These are phyloP conservation scores for Sphaerophoria taeniata DNA, from an alignment of 2,888 invertebrate genomes.

Conservation along the genomic window DNA sequence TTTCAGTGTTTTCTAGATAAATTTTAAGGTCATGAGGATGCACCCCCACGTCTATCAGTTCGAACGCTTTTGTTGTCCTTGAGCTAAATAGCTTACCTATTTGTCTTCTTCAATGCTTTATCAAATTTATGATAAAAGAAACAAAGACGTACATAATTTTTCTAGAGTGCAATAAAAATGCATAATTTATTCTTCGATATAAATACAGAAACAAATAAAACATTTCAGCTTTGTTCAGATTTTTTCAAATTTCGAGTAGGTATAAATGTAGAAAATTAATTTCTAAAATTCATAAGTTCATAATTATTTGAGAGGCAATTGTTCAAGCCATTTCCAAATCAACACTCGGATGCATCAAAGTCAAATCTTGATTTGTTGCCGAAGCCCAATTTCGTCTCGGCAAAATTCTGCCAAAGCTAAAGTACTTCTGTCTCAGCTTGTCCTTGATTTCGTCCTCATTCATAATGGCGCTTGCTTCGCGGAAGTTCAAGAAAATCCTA, in stretches of 20 bases:
- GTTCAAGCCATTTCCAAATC: constrained; percentile 35
- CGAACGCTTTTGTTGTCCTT: too few relatives aligned
- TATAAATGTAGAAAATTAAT: constrained; percentile 69
- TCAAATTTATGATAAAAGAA: too few relatives aligned
- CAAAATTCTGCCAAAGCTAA: constrained; percentile 81
- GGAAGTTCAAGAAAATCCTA: constrained; percentile 82
- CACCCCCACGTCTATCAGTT: too few relatives aligned
- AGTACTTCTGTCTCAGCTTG: constrained; percentile 81
- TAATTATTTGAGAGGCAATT: constrained; percentile 22
- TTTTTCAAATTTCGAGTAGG: constrained; percentile 21
- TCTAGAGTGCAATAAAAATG: constrained; percentile 23
- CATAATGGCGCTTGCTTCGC: constrained; percentile 82
- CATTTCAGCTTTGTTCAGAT: background rate
- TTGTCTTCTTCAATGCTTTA: too few relatives aligned
- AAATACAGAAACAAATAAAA: background rate
- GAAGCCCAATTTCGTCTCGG: constrained; percentile 81
- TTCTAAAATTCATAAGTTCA: constrained; percentile 19
- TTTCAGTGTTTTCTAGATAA: too few relatives aligned
- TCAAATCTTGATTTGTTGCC: constrained; percentile 78
- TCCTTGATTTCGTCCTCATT: constrained; percentile 82
- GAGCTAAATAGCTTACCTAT: too few relatives aligned
- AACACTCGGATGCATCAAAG: constrained; percentile 53
- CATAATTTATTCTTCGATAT: constrained; percentile 7
- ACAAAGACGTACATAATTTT: background rate
- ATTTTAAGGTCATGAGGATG: too few relatives aligned